Conservation (phyloP, 2,888 invertebrate genomes). For the Lutraria lutraria region DNA sequence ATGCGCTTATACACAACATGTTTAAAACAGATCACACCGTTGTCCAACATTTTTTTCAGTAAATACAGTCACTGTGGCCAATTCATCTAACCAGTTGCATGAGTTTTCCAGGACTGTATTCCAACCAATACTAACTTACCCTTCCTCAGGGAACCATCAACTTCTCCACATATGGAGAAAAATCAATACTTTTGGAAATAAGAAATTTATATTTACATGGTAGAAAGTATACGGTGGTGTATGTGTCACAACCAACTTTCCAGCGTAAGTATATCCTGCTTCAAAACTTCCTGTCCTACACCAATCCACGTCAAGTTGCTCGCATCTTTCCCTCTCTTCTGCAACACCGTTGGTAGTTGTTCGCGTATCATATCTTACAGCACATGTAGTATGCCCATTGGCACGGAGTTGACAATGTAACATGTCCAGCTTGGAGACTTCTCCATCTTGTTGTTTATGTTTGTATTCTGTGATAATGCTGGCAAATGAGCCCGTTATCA, state of each 20-base stretch:
- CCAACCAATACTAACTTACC: too few species aligned
- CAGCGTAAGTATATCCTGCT: neutral
- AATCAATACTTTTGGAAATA: neutral
- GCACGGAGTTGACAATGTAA: slow-evolving; percentile 7
- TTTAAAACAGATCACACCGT: neutral
- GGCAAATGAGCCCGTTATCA: neutral
- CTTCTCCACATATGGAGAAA: neutral
- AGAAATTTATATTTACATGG: neutral
- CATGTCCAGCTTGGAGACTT: neutral
- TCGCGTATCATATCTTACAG: neutral
- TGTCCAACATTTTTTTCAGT: neutral
- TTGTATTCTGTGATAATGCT: neutral
- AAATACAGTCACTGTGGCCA: too few species aligned
- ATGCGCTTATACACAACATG: neutral
- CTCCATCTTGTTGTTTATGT: neutral
- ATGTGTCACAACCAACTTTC: neutral
- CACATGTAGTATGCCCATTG: neutral
- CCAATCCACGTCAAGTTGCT: neutral
- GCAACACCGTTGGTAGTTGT: neutral
- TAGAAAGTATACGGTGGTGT: slow-evolving; percentile 14
- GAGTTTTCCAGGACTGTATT: too few species aligned
- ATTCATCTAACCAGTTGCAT: too few species aligned
- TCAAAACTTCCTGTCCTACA: neutral
- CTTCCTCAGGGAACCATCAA: neutral
- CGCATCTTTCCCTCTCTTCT: neutral